These are phyloP conservation scores for Prenolepis imparis DNA, from an alignment of 2,888 invertebrate species.

Conservation along the genomic window DNA sequence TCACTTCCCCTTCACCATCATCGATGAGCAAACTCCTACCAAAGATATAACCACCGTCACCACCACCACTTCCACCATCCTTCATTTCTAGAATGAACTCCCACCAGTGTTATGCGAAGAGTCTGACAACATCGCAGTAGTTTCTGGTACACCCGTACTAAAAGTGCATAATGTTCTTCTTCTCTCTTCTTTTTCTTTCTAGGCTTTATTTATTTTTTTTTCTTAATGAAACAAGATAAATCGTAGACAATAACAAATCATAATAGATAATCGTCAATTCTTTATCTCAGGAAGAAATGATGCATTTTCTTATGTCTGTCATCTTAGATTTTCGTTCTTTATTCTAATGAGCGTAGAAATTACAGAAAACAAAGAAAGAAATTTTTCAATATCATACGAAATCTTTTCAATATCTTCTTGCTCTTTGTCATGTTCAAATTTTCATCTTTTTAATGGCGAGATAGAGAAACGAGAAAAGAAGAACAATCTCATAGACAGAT, in stretches of 20 bases:
- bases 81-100: constrained; percentile 35
- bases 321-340: background rate
- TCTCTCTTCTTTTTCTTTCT: background rate
- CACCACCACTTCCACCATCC: constrained; percentile 25
- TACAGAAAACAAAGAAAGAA: background rate
- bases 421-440: background rate
- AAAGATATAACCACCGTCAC: constrained; percentile 18
- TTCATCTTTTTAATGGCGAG: background rate
- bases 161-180: background rate
- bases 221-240: background rate
- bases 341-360: background rate
- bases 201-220: background rate
- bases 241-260: background rate
- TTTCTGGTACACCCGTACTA: constrained; percentile 42
- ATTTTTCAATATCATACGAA: background rate
- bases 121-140: constrained; percentile 60
- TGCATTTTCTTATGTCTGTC: background rate
- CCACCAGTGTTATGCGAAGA: constrained; percentile 24
- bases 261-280: background rate
- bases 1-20: constrained; percentile 51
- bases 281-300: background rate
- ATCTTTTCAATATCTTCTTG: background rate
- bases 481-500: background rate
- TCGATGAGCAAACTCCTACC: constrained; percentile 17
- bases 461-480: background rate